A percentile compares a stretch with the other conserved stretches of the same genome.
phyloP scores from a whole-genome alignment of 64 coral and sea anemone genomes.

The Hydrozoanthus tunicans region DNA sequence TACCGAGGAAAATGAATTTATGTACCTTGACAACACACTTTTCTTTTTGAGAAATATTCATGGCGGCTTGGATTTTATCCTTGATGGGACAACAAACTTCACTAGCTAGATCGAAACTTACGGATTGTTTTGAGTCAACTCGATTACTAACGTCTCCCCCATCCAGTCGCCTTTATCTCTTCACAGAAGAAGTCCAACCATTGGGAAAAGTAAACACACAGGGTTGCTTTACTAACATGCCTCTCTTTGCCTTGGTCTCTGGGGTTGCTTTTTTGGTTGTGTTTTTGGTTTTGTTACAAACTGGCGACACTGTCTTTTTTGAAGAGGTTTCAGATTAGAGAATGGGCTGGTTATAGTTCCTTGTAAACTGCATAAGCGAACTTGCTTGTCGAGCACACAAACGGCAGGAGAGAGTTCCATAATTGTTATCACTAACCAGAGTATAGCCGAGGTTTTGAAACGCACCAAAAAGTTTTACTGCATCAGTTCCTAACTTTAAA shows the following conservation, averaged over 20 bases:
- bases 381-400: too few relatives aligned
- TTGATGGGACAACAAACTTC: not conserved
- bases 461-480: too few relatives aligned
- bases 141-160: not conserved
- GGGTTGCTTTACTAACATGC: not conserved
- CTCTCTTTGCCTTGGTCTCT: not conserved
- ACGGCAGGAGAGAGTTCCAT: too few relatives aligned
- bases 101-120: not conserved
- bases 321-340: too few relatives aligned
- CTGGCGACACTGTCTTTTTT: too few relatives aligned
- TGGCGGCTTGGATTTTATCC: constrained; percentile 4
- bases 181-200: not conserved
- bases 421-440: too few relatives aligned
- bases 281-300: too few relatives aligned
- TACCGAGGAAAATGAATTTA: constrained; percentile 4
- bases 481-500: too few relatives aligned
- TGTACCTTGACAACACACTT: constrained; percentile 14
- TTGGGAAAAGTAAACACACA: not conserved
- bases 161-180: not conserved
- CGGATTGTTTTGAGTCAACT: not conserved
- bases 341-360: too few relatives aligned
- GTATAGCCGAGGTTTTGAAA: too few relatives aligned
- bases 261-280: not conserved
- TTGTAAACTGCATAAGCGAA: too few relatives aligned
- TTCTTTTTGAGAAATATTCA: constrained; percentile 6